These are phyloP conservation scores for Takifugu ocellatus DNA, from an alignment of 2,797 vertebrate species.

Conservation along the genomic window DNA sequence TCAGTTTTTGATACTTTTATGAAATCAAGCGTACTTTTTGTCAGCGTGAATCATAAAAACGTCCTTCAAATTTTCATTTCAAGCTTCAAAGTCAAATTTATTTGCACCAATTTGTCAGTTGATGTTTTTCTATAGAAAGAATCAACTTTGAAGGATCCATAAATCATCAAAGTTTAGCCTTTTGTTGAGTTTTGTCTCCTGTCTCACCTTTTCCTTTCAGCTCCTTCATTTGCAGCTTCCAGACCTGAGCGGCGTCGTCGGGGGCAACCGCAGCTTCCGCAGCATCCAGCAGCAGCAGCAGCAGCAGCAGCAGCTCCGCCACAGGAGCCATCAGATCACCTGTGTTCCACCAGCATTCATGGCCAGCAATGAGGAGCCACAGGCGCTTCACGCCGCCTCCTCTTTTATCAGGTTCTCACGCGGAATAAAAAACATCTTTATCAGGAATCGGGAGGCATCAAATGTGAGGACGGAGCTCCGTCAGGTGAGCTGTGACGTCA, in stretches of 20 bases:
- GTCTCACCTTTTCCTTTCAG: conserved; percentile 53
- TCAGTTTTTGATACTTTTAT: too few relatives aligned
- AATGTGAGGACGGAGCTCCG: not conserved
- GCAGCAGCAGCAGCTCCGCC: conserved; percentile 20
- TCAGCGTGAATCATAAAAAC: not conserved
- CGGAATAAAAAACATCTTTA: conserved; percentile 16
- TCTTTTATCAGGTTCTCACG: not conserved
- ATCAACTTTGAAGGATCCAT: too few relatives aligned
- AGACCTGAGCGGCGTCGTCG: conserved; percentile 44
- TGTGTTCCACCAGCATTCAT: too few relatives aligned
- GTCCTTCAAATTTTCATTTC: too few relatives aligned
- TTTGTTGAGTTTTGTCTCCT: too few relatives aligned
- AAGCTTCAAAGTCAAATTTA: too few relatives aligned
- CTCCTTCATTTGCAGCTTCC: conserved; percentile 65
- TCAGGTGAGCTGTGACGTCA: not conserved
- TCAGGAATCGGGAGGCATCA: conserved; percentile 5
- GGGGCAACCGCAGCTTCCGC: not conserved
- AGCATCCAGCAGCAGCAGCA: conserved; percentile 30
- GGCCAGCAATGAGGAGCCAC: too few relatives aligned
- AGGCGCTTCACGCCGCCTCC: not conserved
- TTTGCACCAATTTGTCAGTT: too few relatives aligned
- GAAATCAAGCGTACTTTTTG: too few relatives aligned
- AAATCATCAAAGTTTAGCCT: too few relatives aligned
- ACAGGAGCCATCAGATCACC: conserved; percentile 3
- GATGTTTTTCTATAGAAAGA: too few relatives aligned